These are phyloP conservation scores for Cairina moschata DNA, from an alignment of 2,113 vertebrate genomes.

Conservation along the genomic window DNA sequence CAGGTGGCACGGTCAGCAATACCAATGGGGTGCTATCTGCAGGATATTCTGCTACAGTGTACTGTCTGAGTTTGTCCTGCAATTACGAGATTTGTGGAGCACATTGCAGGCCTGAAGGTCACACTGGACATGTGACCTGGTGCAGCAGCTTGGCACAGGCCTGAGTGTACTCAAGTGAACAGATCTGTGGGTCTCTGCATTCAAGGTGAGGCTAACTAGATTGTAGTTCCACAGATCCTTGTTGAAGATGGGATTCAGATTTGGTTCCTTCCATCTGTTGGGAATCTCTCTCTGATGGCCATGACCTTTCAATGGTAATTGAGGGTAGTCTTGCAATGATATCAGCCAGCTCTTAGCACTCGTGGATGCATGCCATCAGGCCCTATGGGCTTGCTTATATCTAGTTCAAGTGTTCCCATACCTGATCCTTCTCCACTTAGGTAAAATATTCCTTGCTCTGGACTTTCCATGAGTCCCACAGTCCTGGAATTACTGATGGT, in stretches of 20 bases:
- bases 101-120: background rate
- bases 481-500: background rate
- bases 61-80: background rate
- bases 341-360: background rate
- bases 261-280: background rate
- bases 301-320: background rate
- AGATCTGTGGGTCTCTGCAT: background rate
- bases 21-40: background rate
- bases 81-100: background rate
- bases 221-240: background rate
- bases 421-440: background rate
- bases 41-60: background rate
- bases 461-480: background rate
- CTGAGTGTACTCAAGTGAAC: background rate
- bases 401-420: background rate
- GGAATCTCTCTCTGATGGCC: background rate
- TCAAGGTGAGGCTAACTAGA: background rate
- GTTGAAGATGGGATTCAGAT: background rate
- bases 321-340: background rate
- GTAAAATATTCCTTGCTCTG: background rate
- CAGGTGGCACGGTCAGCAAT: background rate
- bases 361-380: fast-evolving
- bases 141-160: background rate
- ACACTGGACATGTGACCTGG: background rate
- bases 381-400: background rate